Conservation (phyloP, 2,113 vertebrate species). For the Poecilia latipinna region DNA sequence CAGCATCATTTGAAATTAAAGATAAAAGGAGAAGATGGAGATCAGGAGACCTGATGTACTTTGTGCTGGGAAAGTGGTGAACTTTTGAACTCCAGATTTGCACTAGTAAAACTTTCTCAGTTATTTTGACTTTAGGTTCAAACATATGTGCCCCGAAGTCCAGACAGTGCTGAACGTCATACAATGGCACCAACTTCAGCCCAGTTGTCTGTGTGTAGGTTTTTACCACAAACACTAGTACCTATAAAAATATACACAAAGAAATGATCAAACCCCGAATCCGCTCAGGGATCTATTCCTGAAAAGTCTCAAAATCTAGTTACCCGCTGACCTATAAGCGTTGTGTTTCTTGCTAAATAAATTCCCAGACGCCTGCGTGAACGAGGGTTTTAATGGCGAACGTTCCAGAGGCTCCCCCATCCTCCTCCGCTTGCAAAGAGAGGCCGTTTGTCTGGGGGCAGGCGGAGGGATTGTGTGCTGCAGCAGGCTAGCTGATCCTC, state of each 20-base stretch:
- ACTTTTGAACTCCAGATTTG: too few relatives aligned
- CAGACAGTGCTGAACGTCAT: background rate
- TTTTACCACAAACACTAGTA: background rate
- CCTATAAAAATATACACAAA: conserved; percentile 16
- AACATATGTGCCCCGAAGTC: background rate
- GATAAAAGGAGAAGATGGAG: too few relatives aligned
- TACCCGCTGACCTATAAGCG: conserved; percentile 37
- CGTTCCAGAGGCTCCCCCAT: conserved; percentile 51
- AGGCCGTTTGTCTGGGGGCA: conserved; percentile 64
- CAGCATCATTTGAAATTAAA: too few relatives aligned
- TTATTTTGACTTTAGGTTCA: background rate
- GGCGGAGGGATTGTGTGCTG: conserved; percentile 50
- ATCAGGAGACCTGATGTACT: too few relatives aligned
- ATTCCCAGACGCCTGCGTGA: conserved; percentile 57
- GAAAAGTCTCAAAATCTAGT: conserved; percentile 21
- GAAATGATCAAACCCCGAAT: conserved; percentile 24
- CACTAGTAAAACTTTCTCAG: background rate
- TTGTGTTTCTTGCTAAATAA: conserved; percentile 46
- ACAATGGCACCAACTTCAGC: background rate
- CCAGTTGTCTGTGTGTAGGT: background rate
- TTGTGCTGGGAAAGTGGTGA: too few relatives aligned
- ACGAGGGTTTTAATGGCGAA: conserved; percentile 39
- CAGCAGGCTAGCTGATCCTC: conserved; percentile 68
- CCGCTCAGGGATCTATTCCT: conserved; percentile 40
- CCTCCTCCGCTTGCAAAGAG: conserved; percentile 58